Evolutionary conservation across 2,888 invertebrate genomes (phyloP).

Genomic region (Tenthredo scrophulariae): DNA sequence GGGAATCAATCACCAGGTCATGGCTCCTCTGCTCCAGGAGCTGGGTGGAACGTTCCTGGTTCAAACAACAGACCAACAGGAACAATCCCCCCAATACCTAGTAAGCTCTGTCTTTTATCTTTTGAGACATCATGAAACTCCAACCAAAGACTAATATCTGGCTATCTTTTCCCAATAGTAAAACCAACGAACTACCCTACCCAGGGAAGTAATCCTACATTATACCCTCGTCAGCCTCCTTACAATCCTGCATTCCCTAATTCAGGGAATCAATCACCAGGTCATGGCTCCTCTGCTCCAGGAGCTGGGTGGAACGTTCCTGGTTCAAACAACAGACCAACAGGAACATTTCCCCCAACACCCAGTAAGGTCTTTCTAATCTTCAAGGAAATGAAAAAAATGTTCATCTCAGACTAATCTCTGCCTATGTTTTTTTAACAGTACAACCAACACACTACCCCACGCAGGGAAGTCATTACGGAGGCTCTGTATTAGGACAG

Average conservation of each 20-base stretch:
- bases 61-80: neutral
- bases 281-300: neutral
- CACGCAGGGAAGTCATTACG: neutral
- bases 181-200: neutral
- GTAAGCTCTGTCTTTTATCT: neutral
- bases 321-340: neutral
- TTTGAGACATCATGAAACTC: neutral
- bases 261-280: neutral
- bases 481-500: neutral
- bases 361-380: neutral
- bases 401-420: neutral
- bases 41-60: neutral
- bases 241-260: neutral
- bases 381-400: neutral
- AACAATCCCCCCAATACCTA: neutral
- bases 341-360: neutral
- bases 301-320: neutral
- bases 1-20: neutral
- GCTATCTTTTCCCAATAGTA: neutral
- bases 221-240: conserved; percentile 5
- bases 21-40: neutral
- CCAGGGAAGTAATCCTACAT: neutral
- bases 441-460: neutral
- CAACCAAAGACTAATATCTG: neutral
- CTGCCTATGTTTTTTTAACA: neutral